Evolutionary conservation across 2,113 vertebrate genomes (phyloP).

Genomic region (Cochlearius cochlearius): DNA sequence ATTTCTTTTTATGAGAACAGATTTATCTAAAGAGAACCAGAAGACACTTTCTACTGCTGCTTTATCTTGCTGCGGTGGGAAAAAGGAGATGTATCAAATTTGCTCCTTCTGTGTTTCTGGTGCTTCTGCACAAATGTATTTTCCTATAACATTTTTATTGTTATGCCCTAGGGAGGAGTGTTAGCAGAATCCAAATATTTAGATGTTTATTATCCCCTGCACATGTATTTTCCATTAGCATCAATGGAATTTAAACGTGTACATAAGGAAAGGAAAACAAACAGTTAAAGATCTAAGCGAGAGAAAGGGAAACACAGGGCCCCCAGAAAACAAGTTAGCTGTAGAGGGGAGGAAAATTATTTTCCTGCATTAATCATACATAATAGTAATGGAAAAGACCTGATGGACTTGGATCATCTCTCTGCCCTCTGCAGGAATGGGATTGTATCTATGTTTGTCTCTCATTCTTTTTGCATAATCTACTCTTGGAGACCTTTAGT

Average conservation of each 20-base stretch:
- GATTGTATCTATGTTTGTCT: background rate
- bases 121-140: background rate
- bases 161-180: background rate
- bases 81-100: background rate
- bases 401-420: background rate
- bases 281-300: background rate
- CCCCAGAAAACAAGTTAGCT: background rate
- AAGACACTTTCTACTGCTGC: background rate
- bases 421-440: background rate
- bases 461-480: background rate
- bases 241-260: background rate
- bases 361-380: background rate
- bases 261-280: background rate
- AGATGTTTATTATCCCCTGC: background rate
- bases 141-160: conserved; percentile 4
- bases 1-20: background rate
- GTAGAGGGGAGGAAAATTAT: background rate
- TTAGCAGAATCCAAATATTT: conserved; percentile 20
- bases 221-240: conserved; percentile 13
- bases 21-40: background rate
- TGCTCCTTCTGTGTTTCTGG: background rate
- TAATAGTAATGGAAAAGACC: background rate
- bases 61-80: background rate
- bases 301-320: background rate
- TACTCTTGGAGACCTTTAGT: background rate